Evolutionary conservation across 37 sponge, comb jelly and placozoan species (phyloP).

Genomic region (Halisarca cf. caerulea): DNA sequence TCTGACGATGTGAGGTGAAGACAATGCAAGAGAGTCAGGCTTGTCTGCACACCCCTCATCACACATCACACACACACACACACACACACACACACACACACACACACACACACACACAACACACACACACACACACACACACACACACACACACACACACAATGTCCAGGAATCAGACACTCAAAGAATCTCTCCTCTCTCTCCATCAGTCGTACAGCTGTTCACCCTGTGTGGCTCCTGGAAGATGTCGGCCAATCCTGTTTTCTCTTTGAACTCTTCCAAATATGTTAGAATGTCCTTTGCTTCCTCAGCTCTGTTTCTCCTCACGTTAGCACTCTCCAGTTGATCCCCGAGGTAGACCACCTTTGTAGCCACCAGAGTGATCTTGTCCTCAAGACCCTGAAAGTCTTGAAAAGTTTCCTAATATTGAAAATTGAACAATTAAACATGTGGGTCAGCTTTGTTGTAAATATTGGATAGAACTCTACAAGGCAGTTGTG

Average conservation of each 20-base stretch:
- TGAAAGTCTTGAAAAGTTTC: conserved; percentile 74
- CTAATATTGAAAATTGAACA: conserved; percentile 29
- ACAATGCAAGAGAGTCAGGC: background rate
- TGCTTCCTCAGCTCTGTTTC: conserved; percentile 69
- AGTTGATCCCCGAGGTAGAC: conserved; percentile 96
- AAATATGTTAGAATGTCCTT: conserved; percentile 66
- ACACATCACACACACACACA: too few relatives aligned
- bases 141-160: background rate
- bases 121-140: background rate
- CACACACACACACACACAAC: background rate
- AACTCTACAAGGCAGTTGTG: background rate
- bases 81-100: too few relatives aligned
- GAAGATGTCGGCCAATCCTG: conserved; percentile 49
- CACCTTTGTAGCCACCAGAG: conserved; percentile 85
- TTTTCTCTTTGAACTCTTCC: conserved; percentile 56
- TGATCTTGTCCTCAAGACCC: conserved; percentile 79
- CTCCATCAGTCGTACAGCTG: conserved; percentile 6
- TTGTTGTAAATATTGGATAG: too few relatives aligned
- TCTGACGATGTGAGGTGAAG: conserved; percentile 29
- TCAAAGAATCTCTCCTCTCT: too few relatives aligned
- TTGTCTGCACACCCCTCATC: too few relatives aligned
- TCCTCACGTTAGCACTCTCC: conserved; percentile 78
- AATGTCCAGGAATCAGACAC: too few relatives aligned
- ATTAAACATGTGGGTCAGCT: too few relatives aligned
- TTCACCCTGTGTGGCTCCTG: conserved; percentile 60